Percentiles rank a stretch among this genome's conserved stretches.
These are phyloP conservation scores for Procavia capensis DNA, from an alignment of 2,113 vertebrate genomes.

Conservation along the genomic window DNA sequence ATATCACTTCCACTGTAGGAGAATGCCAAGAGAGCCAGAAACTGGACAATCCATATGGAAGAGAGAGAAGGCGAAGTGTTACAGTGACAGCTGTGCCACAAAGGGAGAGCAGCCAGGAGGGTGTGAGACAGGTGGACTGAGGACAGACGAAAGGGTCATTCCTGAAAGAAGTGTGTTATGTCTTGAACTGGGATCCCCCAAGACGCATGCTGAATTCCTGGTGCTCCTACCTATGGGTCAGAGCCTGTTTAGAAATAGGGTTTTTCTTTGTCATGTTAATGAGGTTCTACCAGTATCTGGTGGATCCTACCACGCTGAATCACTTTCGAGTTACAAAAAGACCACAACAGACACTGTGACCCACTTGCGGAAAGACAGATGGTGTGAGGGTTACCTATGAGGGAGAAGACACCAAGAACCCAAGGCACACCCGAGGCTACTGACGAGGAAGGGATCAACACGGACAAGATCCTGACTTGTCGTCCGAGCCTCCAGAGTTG, in stretches of 20 bases:
- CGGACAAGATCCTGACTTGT: not conserved
- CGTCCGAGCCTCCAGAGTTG: not conserved
- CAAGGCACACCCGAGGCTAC: not conserved
- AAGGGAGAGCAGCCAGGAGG: not conserved
- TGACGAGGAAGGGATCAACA: not conserved
- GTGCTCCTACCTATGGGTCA: not conserved
- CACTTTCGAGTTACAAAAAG: no score
- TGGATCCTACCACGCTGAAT: no score
- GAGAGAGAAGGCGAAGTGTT: not conserved
- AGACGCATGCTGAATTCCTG: not conserved
- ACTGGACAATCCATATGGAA: not conserved
- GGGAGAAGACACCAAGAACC: not conserved
- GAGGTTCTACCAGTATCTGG: no score
- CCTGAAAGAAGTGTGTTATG: not conserved
- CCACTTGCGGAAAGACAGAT: not conserved
- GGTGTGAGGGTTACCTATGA: not conserved
- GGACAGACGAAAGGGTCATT: no score
- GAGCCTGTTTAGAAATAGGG: no score
- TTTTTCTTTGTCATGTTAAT: no score
- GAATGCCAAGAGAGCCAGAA: not conserved
- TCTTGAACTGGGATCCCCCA: not conserved
- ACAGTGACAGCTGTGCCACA: rapidly evolving
- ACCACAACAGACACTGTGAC: no score
- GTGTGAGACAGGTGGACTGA: not conserved
- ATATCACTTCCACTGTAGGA: no score